Base-by-base conservation (phyloP, 2,888 invertebrate genomes). In the Oxyteleia sp. region DNA sequence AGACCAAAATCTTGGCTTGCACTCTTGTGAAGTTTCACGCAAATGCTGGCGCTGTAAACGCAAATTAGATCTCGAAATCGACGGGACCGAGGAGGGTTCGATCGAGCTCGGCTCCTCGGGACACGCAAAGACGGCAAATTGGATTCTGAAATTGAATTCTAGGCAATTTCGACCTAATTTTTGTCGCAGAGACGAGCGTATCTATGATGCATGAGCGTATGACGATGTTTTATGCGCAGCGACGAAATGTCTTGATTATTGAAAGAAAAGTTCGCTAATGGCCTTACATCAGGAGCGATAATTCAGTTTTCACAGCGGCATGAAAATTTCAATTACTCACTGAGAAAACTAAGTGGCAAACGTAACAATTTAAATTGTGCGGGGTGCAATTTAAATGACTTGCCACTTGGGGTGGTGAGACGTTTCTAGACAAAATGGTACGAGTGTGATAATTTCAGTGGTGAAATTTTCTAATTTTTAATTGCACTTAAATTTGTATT, bases 31-130 rank as follows among this genome's bases (percentile, higher is more conserved):
- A 63, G 72, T 75, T 69, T 79, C 79, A 32, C 75, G 83, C 78
- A 76, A 83, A 82, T 72, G 74, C 64, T 51, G 53, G 38, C 38
- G 79, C 78, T 86, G 85, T 89, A 88, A 88, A 90, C 86, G 90
- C 89, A 90, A 90, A 91, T 90, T 89, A 89, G 90, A 90, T 91
- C 87, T 85, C 71, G 87, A 84, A 89, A 90, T 88, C 87, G 89
- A 87, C 66, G 84, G 83, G 61, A 38, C 64, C 71, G 72, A 79
- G 78, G 59, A 83, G 83, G 85, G 83, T 63, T 84, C 82, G 87
- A 90, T 90, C 88, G 84, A 87, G 89, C 88, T 35, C 84, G 84
- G 81, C 84, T 86, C 69, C 68, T 79, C 84, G 82, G 59, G 55
- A 82, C 85, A 76, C 84, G 89, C 89, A 90, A 90, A 90, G 89